Conservation (phyloP, 2,797 vertebrate genomes). For the Pangasius macronema region DNA sequence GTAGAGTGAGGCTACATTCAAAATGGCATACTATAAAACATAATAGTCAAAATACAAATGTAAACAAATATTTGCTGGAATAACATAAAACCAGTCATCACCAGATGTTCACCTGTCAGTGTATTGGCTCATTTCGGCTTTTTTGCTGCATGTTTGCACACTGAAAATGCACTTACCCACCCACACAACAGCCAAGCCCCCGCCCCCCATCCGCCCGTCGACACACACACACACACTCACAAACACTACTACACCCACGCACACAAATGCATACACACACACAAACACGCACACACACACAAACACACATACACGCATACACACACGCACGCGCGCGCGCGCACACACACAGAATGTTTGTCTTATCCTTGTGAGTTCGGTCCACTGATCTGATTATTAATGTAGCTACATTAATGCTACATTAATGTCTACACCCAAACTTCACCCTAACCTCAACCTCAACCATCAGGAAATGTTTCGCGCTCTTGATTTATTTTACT, state of each 20-base stretch:
- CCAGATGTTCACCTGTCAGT: not conserved
- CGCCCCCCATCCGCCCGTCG: not conserved
- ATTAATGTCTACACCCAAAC: not conserved
- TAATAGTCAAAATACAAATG: not conserved
- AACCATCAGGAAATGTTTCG: not conserved
- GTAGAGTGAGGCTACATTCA: not conserved
- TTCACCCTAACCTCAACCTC: not conserved
- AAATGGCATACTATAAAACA: not conserved
- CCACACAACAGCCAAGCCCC: not conserved
- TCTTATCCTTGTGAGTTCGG: not conserved
- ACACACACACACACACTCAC: not conserved
- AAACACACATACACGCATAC: not conserved
- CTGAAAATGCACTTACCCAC: not conserved
- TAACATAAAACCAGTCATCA: not conserved
- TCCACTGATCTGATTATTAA: not conserved
- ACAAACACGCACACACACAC: not conserved
- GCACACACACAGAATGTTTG: not conserved
- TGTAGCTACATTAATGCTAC: not conserved
- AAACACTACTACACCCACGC: not conserved
- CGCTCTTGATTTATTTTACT: not conserved
- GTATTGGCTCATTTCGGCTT: slow-evolving; percentile 6
- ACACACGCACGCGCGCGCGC: not conserved
- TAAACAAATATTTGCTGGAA: not conserved
- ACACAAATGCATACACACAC: not conserved
- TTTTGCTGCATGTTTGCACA: not conserved